Base-by-base conservation (phyloP, 2,888 invertebrate genomes). In the Drosophila borborema region DNA sequence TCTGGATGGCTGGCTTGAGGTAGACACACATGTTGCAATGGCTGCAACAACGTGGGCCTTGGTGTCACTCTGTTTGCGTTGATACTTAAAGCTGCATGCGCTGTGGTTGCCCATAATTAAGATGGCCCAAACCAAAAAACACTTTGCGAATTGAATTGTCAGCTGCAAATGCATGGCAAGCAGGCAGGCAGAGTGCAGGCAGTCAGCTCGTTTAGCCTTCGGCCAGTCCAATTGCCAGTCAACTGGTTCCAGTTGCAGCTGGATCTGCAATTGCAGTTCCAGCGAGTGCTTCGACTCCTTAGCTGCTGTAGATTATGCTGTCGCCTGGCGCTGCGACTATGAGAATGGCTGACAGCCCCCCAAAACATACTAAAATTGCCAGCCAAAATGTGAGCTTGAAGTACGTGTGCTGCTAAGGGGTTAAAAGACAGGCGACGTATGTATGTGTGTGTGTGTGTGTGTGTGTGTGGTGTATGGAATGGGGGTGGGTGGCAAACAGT, bases 321-420 rank as follows among this genome's bases (percentile, higher is more conserved):
- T 77, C 77, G 77, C 72, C 79, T 72, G 72, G 61, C 54, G 61
- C 51, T 64, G 69, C 72, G 70, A 77, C 82, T 82, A 81, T 81
- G 72, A 82, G 81, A 84, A 74, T 65, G 80, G 67, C 86, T 82
- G 83, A 81, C 77, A 77, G 70, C 53, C 72, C 54, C 72, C 56
- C 41, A 64, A 61, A 64, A 59, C 62, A 77, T 74, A 66, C 74
- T 67, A 67, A 77, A 77, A 78, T 67, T 77, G 74, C 77, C 66
- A 67, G 70, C 51, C 66, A 55, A 70, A 67, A 76, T 76, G 77
- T 62, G 76, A 63, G 74, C 64, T 58, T 67, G 70, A 77, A 77
- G 77, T 77, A 70, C 74, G 77, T 77, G 77, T 63, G 65, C 40
- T 63, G 65, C 40, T 20, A 38, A 20, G 23, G 55, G 64, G 40